These are phyloP conservation scores for Tolmerus cingulatus DNA, from an alignment of 2,888 invertebrate species.

Conservation along the genomic window DNA sequence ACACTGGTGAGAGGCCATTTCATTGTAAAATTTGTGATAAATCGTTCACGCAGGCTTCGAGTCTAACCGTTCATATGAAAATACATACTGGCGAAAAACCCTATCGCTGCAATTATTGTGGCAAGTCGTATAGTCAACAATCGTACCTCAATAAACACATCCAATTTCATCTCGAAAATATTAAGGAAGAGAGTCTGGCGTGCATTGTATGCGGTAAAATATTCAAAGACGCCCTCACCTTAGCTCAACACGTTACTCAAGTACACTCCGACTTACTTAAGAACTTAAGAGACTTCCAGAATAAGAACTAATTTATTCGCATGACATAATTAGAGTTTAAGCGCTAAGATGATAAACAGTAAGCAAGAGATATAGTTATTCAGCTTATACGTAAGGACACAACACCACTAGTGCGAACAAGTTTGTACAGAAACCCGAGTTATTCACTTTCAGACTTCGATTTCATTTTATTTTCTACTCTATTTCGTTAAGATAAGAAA, in stretches of 20 bases:
- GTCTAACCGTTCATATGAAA: conserved; percentile 62
- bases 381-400: conserved; percentile 7
- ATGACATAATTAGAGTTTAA: conserved; percentile 14
- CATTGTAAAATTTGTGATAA: conserved; percentile 62
- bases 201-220: conserved; percentile 61
- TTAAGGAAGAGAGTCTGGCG: conserved; percentile 43
- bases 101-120: conserved; percentile 59
- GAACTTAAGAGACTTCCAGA: conserved; percentile 53
- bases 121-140: conserved; percentile 61
- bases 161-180: conserved; percentile 55
- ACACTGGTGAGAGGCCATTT: conserved; percentile 62
- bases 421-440: conserved; percentile 21
- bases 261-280: conserved; percentile 58
- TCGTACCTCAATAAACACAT: conserved; percentile 61
- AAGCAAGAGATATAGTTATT: conserved; percentile 11
- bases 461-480: background rate
- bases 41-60: conserved; percentile 63
- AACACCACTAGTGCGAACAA: conserved; percentile 9
- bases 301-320: conserved; percentile 27
- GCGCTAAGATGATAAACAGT: background rate
- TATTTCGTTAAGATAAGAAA: background rate
- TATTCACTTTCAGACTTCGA: background rate
- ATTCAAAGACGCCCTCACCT: conserved; percentile 58
- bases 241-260: conserved; percentile 59
- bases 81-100: conserved; percentile 61